These are phyloP conservation scores for Danaus plexippus DNA, from an alignment of 1,140 invertebrate species.

Conservation along the genomic window DNA sequence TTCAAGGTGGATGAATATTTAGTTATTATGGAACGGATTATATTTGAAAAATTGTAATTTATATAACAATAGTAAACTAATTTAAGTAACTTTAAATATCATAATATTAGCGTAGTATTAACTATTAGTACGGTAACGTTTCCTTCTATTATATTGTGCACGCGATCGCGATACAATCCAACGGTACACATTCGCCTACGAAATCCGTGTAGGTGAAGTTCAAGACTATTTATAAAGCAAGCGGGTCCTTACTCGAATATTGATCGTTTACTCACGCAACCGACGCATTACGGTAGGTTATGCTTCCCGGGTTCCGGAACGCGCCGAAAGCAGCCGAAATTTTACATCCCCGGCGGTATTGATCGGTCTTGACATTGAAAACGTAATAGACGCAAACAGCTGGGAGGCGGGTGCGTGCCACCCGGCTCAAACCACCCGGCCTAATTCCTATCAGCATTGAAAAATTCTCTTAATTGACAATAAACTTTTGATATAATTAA, in stretches of 20 bases:
- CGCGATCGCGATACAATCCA: slow-evolving; percentile 27
- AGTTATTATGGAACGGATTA: too few relatives aligned
- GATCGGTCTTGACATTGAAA: slow-evolving; percentile 74
- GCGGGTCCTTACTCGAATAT: slow-evolving; percentile 58
- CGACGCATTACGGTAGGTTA: slow-evolving; percentile 67
- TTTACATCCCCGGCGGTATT: slow-evolving; percentile 68
- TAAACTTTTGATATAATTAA: too few relatives aligned
- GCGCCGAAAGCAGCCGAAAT: slow-evolving; percentile 59
- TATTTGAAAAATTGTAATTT: too few relatives aligned
- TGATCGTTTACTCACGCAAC: slow-evolving; percentile 65
- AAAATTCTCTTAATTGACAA: too few relatives aligned
- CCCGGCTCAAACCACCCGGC: slow-evolving; percentile 14
- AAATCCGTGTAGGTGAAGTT: slow-evolving; percentile 61
- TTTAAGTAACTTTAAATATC: too few relatives aligned
- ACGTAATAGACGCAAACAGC: slow-evolving; percentile 71
- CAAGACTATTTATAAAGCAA: slow-evolving; percentile 65
- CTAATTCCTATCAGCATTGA: too few relatives aligned
- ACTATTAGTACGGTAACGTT: too few relatives aligned
- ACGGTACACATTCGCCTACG: slow-evolving; percentile 45
- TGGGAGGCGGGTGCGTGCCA: slow-evolving; percentile 53
- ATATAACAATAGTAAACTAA: too few relatives aligned
- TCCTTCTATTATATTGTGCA: slow-evolving; percentile 7
- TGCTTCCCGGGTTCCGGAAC: slow-evolving; percentile 48
- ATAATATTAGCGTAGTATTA: too few relatives aligned
- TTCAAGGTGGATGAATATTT: slow-evolving; percentile 16